These are phyloP conservation scores for Promerops cafer DNA, from an alignment of 2,113 vertebrate species.

Conservation along the genomic window DNA sequence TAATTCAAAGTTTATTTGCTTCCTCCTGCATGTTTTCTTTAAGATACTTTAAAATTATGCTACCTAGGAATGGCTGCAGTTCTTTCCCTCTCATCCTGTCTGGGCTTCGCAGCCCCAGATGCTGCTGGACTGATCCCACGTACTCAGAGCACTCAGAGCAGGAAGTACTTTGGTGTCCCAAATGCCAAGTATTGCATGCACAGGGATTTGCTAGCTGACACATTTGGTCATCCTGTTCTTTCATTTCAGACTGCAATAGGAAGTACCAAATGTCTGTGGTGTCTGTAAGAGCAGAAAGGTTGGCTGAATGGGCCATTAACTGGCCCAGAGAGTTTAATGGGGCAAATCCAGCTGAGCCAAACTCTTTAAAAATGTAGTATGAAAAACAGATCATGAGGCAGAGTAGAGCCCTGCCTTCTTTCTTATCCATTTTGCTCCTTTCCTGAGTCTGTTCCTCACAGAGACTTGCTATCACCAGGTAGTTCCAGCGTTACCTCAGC, in stretches of 20 bases:
- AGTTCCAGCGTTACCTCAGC: background rate
- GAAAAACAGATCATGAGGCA: background rate
- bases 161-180: background rate
- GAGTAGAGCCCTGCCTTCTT: background rate
- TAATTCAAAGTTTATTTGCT: background rate
- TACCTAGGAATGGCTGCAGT: background rate
- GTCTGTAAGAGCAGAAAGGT: background rate
- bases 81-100: background rate
- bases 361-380: background rate
- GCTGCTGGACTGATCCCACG: background rate
- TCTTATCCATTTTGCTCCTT: background rate
- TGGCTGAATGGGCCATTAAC: background rate
- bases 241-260: background rate
- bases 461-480: background rate
- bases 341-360: background rate
- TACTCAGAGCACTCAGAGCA: fast-evolving
- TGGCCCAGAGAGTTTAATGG: background rate
- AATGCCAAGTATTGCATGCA: background rate
- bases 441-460: background rate
- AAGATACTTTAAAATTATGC: background rate
- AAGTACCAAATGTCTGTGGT: background rate
- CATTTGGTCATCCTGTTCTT: background rate
- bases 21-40: background rate
- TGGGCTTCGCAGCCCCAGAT: background rate
- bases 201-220: background rate